phyloP scores from a whole-genome alignment of 2,888 invertebrate species.

The Macrophya annulata region DNA sequence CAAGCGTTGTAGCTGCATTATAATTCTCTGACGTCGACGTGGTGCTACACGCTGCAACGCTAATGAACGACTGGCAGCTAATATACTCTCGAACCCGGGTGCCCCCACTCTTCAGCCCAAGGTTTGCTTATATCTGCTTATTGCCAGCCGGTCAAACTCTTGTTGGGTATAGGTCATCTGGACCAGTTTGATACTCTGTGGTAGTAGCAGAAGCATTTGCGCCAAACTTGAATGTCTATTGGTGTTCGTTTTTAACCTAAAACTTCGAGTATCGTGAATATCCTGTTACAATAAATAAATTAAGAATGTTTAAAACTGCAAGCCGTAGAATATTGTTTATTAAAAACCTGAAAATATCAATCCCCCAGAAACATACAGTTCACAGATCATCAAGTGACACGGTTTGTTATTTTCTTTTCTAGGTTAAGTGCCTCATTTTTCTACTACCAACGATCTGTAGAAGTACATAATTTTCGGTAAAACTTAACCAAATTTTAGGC shows the following conservation, averaged over 20 bases:
- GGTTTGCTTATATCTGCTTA: no score
- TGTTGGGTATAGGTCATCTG: neutral
- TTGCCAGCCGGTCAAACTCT: no score
- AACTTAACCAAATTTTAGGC: slow-evolving; percentile 30
- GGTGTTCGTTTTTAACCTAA: neutral
- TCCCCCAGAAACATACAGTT: neutral
- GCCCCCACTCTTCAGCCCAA: no score
- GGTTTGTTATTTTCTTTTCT: slow-evolving; percentile 9
- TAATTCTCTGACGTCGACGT: no score
- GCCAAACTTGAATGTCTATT: slow-evolving; percentile 40
- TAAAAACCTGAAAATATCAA: slow-evolving; percentile 8
- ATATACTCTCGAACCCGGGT: no score
- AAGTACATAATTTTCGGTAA: neutral
- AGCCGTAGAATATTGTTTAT: neutral
- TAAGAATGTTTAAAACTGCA: slow-evolving; percentile 27
- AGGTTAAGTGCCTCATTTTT: slow-evolving; percentile 10
- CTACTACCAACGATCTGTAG: neutral
- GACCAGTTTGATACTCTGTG: neutral
- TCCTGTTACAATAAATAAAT: neutral
- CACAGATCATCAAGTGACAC: slow-evolving; percentile 24
- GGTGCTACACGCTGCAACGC: no score
- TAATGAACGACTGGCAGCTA: no score
- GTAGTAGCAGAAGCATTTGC: slow-evolving; percentile 40
- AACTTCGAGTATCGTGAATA: neutral
- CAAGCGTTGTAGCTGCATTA: no score